phyloP scores from a whole-genome alignment of 2,888 invertebrate species.

The Cybosia mesomella region DNA sequence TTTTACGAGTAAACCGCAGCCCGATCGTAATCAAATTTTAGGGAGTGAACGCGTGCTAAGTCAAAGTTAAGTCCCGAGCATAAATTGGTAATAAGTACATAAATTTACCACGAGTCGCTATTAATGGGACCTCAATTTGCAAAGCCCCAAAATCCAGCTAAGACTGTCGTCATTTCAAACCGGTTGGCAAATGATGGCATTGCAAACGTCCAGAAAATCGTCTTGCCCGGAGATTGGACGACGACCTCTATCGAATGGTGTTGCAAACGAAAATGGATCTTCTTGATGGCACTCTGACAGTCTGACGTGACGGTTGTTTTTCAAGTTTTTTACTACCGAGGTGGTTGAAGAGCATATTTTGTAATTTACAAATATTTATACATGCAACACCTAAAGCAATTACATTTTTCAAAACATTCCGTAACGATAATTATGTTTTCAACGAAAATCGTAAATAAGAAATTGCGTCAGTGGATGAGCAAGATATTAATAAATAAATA shows the following conservation, averaged over 20 bases:
- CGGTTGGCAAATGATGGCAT: constrained; percentile 34
- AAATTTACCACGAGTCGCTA: constrained; percentile 9
- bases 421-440: too few species aligned
- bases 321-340: background rate
- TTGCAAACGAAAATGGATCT: constrained; percentile 25
- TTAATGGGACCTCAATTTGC: constrained; percentile 21
- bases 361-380: too few species aligned
- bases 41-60: background rate
- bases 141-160: constrained; percentile 35
- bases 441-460: too few species aligned
- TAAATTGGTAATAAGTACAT: background rate
- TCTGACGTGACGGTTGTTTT: background rate
- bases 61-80: background rate
- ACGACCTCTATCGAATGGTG: constrained; percentile 32
- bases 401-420: too few species aligned
- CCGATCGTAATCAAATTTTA: background rate
- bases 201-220: constrained; percentile 42
- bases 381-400: too few species aligned
- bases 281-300: background rate
- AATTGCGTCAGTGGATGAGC: too few species aligned
- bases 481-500: too few species aligned
- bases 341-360: background rate
- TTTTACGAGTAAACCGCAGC: background rate
- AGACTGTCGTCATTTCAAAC: constrained; percentile 43
- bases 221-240: constrained; percentile 49